A percentile compares a stretch with the other conserved stretches of the same genome.
Evolutionary conservation across 2,888 invertebrate genomes (phyloP).

Genomic region (Mimumesa dahlbomi): DNA sequence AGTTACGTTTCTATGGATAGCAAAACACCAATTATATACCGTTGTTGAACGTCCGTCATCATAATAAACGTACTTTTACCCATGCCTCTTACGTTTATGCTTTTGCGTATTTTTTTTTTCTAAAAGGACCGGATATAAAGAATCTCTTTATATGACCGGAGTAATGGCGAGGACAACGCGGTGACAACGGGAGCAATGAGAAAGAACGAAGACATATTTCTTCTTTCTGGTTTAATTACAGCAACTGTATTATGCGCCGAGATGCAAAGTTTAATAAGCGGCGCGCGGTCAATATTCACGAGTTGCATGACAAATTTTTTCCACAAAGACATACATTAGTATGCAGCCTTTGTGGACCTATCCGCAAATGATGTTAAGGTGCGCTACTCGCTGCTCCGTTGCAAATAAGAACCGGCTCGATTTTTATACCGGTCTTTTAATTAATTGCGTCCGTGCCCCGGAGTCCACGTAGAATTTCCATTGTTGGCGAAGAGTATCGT

Average conservation of each 20-base stretch:
- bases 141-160: constrained; percentile 21
- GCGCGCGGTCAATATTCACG: constrained; percentile 40
- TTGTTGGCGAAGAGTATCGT: constrained; percentile 43
- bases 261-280: constrained; percentile 40
- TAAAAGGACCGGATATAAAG: constrained; percentile 36
- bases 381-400: constrained; percentile 12
- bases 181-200: constrained; percentile 9
- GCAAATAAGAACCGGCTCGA: constrained; percentile 47
- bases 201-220: neutral
- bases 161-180: constrained; percentile 1
- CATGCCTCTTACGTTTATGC: constrained; percentile 15
- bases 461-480: constrained; percentile 41
- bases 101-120: constrained; percentile 23
- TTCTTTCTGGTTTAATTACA: constrained; percentile 51
- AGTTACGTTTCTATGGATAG: constrained; percentile 27
- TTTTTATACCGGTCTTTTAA: constrained; percentile 52
- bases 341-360: constrained; percentile 5
- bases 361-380: constrained; percentile 41
- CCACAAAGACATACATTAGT: constrained; percentile 5
- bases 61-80: constrained; percentile 47
- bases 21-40: constrained; percentile 36
- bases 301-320: constrained; percentile 23
- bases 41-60: constrained; percentile 22
- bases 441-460: constrained; percentile 53
- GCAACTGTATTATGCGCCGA: constrained; percentile 38